Evolutionary conservation across 2,888 invertebrate genomes (phyloP).

Genomic region (Lasioglossum malachurum): DNA sequence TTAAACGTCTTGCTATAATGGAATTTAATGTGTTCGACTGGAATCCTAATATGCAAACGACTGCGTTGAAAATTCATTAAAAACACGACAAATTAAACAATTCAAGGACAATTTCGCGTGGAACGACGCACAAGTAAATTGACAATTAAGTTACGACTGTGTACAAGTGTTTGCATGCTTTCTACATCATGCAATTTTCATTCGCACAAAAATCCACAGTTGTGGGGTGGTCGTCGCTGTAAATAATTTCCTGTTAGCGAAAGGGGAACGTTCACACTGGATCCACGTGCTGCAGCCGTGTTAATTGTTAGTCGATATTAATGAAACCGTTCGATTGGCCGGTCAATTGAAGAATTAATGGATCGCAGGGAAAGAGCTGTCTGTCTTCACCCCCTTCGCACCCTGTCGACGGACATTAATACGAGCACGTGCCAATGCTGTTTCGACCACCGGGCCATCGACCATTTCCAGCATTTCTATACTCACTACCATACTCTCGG

Average conservation of each 20-base stretch:
- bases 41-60: neutral
- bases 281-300: neutral
- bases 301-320: constrained; percentile 3
- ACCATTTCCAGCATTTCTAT: constrained; percentile 33
- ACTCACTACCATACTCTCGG: neutral
- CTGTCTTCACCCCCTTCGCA: constrained; percentile 20
- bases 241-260: neutral
- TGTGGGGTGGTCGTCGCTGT: neutral
- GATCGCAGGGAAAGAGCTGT: neutral
- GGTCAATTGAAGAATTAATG: constrained; percentile 37
- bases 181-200: neutral
- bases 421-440: constrained; percentile 45
- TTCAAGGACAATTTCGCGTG: neutral
- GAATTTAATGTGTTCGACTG: neutral
- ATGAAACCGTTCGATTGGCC: constrained; percentile 23
- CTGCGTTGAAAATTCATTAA: neutral
- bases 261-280: neutral
- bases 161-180: too few relatives aligned
- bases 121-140: too few relatives aligned
- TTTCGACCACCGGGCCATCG: constrained; percentile 43
- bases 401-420: constrained; percentile 43
- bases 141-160: too few relatives aligned
- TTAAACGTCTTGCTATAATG: constrained; percentile 28
- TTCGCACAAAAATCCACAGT: neutral
- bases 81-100: neutral